These are phyloP conservation scores for Aporophyla nigra DNA, from an alignment of 2,888 invertebrate genomes.

Conservation along the genomic window DNA sequence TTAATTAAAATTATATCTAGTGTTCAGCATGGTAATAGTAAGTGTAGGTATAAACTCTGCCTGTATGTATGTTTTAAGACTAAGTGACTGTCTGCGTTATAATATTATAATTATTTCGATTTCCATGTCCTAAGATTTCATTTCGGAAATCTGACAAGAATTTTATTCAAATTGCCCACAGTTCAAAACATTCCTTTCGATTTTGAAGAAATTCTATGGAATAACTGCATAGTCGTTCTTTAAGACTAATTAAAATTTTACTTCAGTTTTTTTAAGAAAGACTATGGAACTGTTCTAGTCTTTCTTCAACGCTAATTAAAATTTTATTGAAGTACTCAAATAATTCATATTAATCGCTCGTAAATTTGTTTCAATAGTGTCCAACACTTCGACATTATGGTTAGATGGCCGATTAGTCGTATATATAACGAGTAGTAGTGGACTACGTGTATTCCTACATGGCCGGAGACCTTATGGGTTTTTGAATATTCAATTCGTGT, in stretches of 20 bases:
- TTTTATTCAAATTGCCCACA: background rate
- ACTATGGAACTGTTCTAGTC: too few species aligned
- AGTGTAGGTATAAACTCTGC: background rate
- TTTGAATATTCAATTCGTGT: slow-evolving; percentile 55
- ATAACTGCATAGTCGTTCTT: too few species aligned
- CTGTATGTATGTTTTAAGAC: background rate
- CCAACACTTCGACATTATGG: slow-evolving; percentile 26
- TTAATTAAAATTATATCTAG: background rate
- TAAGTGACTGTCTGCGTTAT: background rate
- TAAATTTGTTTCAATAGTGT: slow-evolving; percentile 41
- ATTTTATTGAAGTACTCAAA: slow-evolving; percentile 3
- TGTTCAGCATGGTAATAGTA: background rate
- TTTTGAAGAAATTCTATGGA: background rate
- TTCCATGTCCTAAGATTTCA: background rate
- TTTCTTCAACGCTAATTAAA: background rate
- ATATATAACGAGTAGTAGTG: slow-evolving; percentile 7
- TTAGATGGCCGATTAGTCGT: slow-evolving; percentile 32
- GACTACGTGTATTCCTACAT: slow-evolving; percentile 6
- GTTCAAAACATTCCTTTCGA: background rate
- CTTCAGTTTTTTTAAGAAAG: too few species aligned
- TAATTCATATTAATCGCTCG: slow-evolving; percentile 29
- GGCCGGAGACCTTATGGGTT: slow-evolving; percentile 42
- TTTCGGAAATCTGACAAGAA: background rate
- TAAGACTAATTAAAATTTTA: too few species aligned
- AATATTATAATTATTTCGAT: background rate